Conservation (phyloP, 2,113 vertebrate species). For the Hirundichthys speculiger region DNA sequence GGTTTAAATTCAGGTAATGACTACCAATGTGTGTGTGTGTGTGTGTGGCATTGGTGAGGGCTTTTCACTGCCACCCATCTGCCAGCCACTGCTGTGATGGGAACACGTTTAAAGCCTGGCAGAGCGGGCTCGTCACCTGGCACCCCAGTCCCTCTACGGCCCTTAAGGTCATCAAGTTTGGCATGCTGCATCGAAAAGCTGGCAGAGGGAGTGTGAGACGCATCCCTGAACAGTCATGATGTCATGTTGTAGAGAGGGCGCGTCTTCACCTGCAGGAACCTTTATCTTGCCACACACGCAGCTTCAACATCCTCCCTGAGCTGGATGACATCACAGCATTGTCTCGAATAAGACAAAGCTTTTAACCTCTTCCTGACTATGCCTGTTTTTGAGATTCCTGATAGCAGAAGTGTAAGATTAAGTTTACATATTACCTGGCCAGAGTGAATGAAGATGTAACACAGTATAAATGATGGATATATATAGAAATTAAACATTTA, state of each 20-base stretch:
- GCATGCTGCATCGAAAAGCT: constrained; percentile 44
- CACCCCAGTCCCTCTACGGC: constrained; percentile 45
- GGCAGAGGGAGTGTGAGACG: constrained; percentile 54
- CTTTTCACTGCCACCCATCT: constrained; percentile 32
- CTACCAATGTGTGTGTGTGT: constrained; percentile 25
- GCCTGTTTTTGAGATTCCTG: too few species aligned
- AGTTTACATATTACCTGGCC: too few species aligned
- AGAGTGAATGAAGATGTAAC: too few species aligned
- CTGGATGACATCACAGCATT: constrained; percentile 14
- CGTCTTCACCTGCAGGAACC: constrained; percentile 49
- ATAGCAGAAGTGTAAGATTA: too few species aligned
- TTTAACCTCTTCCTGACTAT: not conserved
- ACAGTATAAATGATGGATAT: too few species aligned
- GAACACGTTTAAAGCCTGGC: constrained; percentile 70
- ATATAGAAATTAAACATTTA: too few species aligned
- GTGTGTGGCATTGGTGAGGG: constrained; percentile 36
- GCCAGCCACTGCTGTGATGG: constrained; percentile 54
- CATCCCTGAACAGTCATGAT: constrained; percentile 57
- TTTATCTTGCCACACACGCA: constrained; percentile 39
- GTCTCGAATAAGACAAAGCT: not conserved
- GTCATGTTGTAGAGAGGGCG: constrained; percentile 49
- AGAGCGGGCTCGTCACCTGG: constrained; percentile 59
- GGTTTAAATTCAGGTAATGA: constrained; percentile 62
- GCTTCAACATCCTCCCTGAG: constrained; percentile 16
- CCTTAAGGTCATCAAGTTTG: constrained; percentile 65